Conservation (phyloP, 2,113 vertebrate species). For the Eulemur macaco region DNA sequence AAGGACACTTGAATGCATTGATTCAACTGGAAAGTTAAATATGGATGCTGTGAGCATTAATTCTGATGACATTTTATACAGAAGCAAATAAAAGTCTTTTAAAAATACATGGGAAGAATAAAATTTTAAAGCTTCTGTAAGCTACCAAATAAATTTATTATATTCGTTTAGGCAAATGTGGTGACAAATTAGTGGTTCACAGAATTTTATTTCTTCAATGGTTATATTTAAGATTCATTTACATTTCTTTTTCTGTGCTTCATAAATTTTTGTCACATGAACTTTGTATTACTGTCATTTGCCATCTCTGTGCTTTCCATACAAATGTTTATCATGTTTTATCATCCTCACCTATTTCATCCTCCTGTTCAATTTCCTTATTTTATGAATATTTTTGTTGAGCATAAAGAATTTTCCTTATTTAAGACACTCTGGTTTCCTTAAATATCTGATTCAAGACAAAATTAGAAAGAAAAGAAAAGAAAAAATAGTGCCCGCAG, state of each 20-base stretch:
- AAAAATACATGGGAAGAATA: conserved; percentile 33
- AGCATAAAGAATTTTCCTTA: neutral
- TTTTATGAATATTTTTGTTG: conserved; percentile 26
- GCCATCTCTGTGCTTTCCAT: neutral
- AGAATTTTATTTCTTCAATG: neutral
- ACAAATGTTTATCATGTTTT: neutral
- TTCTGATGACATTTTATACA: conserved; percentile 33
- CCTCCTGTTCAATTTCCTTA: neutral
- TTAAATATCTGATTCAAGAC: neutral
- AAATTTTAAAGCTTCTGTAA: neutral
- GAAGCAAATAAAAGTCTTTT: conserved; percentile 21
- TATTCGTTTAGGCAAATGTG: neutral
- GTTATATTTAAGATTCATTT: neutral
- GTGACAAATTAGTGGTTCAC: neutral
- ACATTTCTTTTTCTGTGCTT: neutral
- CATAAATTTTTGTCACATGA: neutral
- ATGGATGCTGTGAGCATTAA: conserved; percentile 8
- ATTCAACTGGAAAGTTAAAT: conserved; percentile 66
- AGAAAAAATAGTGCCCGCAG: neutral
- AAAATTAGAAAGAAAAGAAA: neutral
- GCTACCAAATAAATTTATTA: neutral
- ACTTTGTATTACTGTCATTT: neutral
- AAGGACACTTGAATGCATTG: conserved; percentile 24
- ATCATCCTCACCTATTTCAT: neutral
- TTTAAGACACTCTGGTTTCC: neutral